Evolutionary conservation across 2,797 vertebrate species (phyloP).

Genomic region (Spea hammondii): DNA sequence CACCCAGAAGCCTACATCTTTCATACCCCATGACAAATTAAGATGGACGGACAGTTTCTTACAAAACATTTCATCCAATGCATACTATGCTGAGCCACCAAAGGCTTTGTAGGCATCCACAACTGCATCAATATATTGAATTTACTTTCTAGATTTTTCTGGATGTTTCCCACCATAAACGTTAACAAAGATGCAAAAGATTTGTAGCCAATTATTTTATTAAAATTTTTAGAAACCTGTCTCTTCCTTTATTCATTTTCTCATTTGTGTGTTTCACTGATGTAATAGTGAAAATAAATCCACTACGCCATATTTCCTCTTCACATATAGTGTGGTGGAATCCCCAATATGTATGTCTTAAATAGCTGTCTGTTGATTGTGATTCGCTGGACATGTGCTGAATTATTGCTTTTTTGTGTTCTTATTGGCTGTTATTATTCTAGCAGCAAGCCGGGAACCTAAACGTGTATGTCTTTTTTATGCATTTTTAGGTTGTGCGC

Average conservation of each 20-base stretch:
- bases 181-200: not conserved
- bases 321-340: too few relatives aligned
- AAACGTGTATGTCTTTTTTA: too few relatives aligned
- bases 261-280: not conserved
- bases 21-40: not conserved
- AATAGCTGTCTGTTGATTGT: not conserved
- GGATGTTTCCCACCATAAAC: not conserved
- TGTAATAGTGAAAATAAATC: not conserved
- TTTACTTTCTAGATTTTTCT: not conserved
- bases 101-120: not conserved
- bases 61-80: not conserved
- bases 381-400: too few relatives aligned
- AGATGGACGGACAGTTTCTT: not conserved
- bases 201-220: slow-evolving; percentile 1
- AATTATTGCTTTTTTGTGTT: too few relatives aligned
- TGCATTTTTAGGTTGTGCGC: too few relatives aligned
- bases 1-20: not conserved
- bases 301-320: not conserved
- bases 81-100: not conserved
- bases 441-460: too few relatives aligned
- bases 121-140: not conserved
- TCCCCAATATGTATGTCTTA: not conserved
- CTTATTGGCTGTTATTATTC: too few relatives aligned
- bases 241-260: not conserved
- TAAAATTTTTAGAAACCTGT: not conserved